These are phyloP conservation scores for Neuroscelio doddi DNA, from an alignment of 2,888 invertebrate species.

Conservation along the genomic window DNA sequence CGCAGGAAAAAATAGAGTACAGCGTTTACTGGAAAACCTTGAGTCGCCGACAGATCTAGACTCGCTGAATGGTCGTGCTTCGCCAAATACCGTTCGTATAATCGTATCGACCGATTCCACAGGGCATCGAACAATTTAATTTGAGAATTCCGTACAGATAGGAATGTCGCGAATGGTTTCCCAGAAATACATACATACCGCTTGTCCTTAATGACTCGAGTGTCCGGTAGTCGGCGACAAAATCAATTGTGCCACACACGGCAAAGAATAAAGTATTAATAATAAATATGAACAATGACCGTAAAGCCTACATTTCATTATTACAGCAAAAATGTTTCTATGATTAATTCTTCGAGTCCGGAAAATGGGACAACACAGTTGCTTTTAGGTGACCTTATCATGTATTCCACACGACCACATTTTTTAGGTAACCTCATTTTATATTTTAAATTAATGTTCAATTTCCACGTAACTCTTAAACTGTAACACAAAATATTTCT, in stretches of 20 bases:
- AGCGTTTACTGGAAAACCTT: constrained; percentile 56
- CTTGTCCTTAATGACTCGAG: constrained; percentile 50
- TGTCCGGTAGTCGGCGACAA: constrained; percentile 48
- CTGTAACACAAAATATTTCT: too few species aligned
- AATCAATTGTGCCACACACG: constrained; percentile 55
- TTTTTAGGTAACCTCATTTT: too few species aligned
- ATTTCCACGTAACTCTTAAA: too few species aligned
- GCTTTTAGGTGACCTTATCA: too few species aligned
- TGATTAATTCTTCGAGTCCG: not conserved
- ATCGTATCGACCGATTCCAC: constrained; percentile 51
- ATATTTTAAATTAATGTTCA: too few species aligned
- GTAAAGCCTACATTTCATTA: constrained; percentile 20
- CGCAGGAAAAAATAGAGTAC: too few species aligned
- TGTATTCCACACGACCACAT: too few species aligned
- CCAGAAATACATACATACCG: constrained; percentile 52
- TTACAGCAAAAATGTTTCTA: not conserved
- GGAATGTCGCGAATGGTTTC: constrained; percentile 52
- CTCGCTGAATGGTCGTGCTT: constrained; percentile 36
- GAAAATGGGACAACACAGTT: constrained; percentile 3
- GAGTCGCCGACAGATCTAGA: constrained; percentile 59
- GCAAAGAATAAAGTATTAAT: constrained; percentile 31
- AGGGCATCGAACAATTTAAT: constrained; percentile 59
- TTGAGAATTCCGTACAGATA: constrained; percentile 57
- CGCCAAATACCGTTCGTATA: constrained; percentile 45
- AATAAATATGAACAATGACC: constrained; percentile 24